Evolutionary conservation across 2,888 invertebrate genomes (phyloP).

Genomic region (Galerucella pusilla): DNA sequence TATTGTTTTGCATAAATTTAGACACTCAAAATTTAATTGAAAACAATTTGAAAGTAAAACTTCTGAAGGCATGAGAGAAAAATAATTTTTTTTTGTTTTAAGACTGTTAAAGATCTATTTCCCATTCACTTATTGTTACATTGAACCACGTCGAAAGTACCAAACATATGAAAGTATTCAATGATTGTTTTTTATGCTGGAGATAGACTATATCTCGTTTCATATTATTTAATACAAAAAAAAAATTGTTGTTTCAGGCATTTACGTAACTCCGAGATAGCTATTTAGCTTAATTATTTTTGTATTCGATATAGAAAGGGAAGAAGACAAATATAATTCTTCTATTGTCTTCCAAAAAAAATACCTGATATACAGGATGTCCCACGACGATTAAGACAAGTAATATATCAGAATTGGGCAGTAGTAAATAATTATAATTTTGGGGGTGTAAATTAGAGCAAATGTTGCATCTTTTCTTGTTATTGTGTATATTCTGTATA

Average conservation of each 20-base stretch:
- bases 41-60: background rate
- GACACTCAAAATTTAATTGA: background rate
- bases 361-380: no score
- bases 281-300: background rate
- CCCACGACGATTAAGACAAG: no score
- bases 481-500: no score
- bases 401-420: no score
- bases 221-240: slow-evolving; percentile 16
- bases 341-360: no score
- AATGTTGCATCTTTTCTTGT: no score
- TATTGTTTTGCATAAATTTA: background rate
- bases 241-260: background rate
- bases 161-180: slow-evolving; percentile 11
- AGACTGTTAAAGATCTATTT: background rate
- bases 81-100: background rate
- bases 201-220: background rate
- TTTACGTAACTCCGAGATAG: slow-evolving; percentile 7
- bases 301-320: background rate
- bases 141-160: slow-evolving; percentile 9
- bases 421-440: no score
- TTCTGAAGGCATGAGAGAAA: background rate
- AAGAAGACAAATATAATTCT: no score
- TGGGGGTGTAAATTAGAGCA: no score
- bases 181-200: background rate
- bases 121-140: slow-evolving; percentile 22